Conservation (phyloP, 2,113 vertebrate genomes). For the Hyaena hyaena region DNA sequence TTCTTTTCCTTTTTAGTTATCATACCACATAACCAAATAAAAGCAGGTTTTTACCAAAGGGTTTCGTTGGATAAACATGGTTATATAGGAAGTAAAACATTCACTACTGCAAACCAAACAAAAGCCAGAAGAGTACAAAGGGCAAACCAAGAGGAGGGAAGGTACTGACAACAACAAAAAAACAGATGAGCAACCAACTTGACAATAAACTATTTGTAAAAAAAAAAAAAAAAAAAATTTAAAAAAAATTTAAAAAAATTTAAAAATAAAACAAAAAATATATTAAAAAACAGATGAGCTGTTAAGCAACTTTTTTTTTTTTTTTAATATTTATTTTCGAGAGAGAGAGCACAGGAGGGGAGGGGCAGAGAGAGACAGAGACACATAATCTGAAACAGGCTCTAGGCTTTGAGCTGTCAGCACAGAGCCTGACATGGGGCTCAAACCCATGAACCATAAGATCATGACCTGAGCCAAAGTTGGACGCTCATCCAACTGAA, state of each 20-base stretch:
- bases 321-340: background rate
- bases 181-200: background rate
- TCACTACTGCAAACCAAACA: conserved; percentile 41
- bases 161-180: background rate
- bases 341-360: no score
- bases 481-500: background rate
- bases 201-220: no score
- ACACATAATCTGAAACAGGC: no score
- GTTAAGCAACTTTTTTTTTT: background rate
- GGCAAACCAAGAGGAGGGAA: background rate
- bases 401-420: no score
- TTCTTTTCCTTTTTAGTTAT: conserved; percentile 9
- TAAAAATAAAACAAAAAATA: no score
- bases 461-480: background rate
- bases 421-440: background rate
- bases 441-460: background rate
- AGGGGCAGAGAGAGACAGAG: no score
- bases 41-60: conserved; percentile 30
- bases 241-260: no score
- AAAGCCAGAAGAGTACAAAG: conserved; percentile 54
- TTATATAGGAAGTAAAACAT: conserved; percentile 66
- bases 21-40: background rate
- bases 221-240: no score
- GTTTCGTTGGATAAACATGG: conserved; percentile 42
- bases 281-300: background rate